Conservation (phyloP, 2,888 invertebrate genomes). For the Epiperipatus broadwayi region DNA sequence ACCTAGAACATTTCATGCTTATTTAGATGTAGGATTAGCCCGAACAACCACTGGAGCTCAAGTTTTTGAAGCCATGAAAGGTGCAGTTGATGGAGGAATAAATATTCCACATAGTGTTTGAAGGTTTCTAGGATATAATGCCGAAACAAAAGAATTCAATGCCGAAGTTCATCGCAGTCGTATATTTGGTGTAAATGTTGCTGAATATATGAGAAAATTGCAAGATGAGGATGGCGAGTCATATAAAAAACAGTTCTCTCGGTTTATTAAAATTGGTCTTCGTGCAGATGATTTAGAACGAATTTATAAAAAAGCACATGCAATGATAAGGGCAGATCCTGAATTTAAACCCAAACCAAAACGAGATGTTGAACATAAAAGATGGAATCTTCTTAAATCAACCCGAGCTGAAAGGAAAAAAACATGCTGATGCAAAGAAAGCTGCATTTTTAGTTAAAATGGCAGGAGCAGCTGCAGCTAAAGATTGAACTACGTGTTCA, state of each 20-base stretch:
- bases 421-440: slow-evolving; percentile 83
- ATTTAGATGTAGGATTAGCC: slow-evolving; percentile 88
- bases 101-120: slow-evolving; percentile 77
- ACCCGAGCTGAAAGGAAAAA: slow-evolving; percentile 73
- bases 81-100: slow-evolving; percentile 94
- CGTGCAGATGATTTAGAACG: slow-evolving; percentile 70
- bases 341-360: slow-evolving; percentile 22
- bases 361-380: slow-evolving; percentile 28
- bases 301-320: slow-evolving; percentile 88
- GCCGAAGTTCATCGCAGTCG: slow-evolving; percentile 89
- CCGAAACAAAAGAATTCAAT: slow-evolving; percentile 79
- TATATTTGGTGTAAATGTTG: slow-evolving; percentile 91
- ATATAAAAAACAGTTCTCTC: slow-evolving; percentile 93
- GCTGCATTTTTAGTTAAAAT: slow-evolving; percentile 57
- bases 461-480: slow-evolving; percentile 20
- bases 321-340: slow-evolving; percentile 73
- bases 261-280: slow-evolving; percentile 80
- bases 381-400: slow-evolving; percentile 65
- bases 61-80: slow-evolving; percentile 97
- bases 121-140: slow-evolving; percentile 90
- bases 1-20: slow-evolving; percentile 84
- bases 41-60: slow-evolving; percentile 95
- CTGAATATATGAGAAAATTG: slow-evolving; percentile 83
- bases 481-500: too few relatives aligned
- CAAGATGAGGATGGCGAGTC: slow-evolving; percentile 89